Base-by-base conservation (phyloP, 1,140 invertebrate genomes). In the Leptonema lineaticorne region DNA sequence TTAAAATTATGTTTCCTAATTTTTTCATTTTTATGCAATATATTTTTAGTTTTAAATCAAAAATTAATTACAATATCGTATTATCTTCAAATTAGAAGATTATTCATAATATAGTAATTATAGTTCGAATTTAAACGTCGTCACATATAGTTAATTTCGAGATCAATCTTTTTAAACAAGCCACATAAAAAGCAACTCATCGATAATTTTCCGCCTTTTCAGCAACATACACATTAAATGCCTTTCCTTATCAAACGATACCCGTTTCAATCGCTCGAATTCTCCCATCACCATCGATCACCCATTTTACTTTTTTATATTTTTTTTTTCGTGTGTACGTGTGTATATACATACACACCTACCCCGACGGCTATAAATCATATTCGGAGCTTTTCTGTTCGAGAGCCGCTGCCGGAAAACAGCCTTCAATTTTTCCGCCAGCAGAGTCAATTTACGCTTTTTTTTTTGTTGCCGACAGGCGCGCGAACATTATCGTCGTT, bases 401-500 rank as follows among this genome's bases (percentile, higher is more conserved):
- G 59, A 27, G 59, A 27, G 20, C 41, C 37, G 41, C 33, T 20
- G 26, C 33, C 59, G 59, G 59, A 45, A 27, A 62, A 41, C 24
- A 59, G 28, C 28, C 57, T 59, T 59, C 57, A 59, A 59, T 16
- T 33, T 37, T 37, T 59, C 57, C 57, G 30, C 30, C 18, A 16
- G 24, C 30, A 11, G 28, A 59, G 57, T 59, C 57, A 28, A 62
- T 62, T 62, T 62, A 41, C 41, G 59, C 29, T 62, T 62, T 62
- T 62, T n/a, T n/a, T 26, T 62, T 46, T 62, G 22, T 62, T 59
- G 28, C 57, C 57, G 30, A 59, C 30, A 27, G 24, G 33, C 62
- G 41, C 62, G 26, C 62, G 46, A 45, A 64, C 62, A 64, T 64
- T 64, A 64, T 64, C 22, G 62, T 27, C 62, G 62, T 64, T 64